phyloP scores from a whole-genome alignment of 2,888 invertebrate genomes.

The Pollenia labialis region DNA sequence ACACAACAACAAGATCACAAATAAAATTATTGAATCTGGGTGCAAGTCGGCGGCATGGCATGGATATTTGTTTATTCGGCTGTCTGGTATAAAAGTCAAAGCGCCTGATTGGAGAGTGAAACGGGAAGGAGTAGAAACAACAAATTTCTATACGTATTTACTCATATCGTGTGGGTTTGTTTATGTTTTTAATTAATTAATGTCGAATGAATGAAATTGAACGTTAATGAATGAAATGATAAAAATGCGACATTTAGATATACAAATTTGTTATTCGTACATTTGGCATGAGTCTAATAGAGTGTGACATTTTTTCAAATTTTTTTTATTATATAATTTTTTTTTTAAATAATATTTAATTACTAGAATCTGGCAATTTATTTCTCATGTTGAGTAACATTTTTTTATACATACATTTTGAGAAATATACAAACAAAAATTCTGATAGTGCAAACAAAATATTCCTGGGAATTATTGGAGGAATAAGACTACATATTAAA shows the following conservation, averaged over 20 bases:
- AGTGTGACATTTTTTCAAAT: conserved; percentile 25
- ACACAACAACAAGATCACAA: conserved; percentile 1
- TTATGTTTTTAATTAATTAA: conserved; percentile 74
- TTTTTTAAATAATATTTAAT: neutral
- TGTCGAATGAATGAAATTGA: conserved; percentile 73
- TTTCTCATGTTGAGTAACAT: no score
- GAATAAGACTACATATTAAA: no score
- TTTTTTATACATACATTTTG: no score
- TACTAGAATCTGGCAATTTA: no score
- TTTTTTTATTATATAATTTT: neutral
- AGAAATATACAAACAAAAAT: no score
- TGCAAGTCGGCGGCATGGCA: conserved; percentile 1
- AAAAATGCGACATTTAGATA: conserved; percentile 64
- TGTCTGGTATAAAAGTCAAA: conserved; percentile 9
- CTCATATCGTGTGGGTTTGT: conserved; percentile 68
- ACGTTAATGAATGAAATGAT: conserved; percentile 73
- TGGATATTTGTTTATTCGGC: neutral
- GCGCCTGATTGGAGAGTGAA: conserved; percentile 6
- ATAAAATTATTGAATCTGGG: conserved; percentile 25
- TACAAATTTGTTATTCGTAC: conserved; percentile 31
- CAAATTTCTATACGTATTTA: conserved; percentile 1
- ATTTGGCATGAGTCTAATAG: conserved; percentile 9
- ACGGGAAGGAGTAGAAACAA: conserved; percentile 11
- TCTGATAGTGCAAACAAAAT: no score
- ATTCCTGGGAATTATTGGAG: no score